Percentiles rank a stretch among this genome's conserved stretches.
Evolutionary conservation across 2,888 invertebrate species (phyloP).

Genomic region (Proisotoma minuta): DNA sequence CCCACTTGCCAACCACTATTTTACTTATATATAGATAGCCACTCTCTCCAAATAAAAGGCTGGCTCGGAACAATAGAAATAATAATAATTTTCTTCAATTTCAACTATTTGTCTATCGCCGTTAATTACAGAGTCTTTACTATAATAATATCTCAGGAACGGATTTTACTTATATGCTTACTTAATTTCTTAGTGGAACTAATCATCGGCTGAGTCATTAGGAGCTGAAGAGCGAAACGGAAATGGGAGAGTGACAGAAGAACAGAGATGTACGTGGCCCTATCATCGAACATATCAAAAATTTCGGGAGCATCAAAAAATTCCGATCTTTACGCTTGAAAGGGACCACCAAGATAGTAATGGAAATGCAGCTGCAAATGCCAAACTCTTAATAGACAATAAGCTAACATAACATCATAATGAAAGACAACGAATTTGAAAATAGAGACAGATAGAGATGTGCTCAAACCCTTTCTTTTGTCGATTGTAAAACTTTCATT

Average conservation of each 20-base stretch:
- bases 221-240: not conserved
- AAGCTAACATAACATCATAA: conserved; percentile 1
- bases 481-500: not conserved
- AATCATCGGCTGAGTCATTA: not conserved
- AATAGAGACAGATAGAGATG: not conserved
- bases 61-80: too few species aligned
- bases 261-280: conserved; percentile 33
- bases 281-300: conserved; percentile 46
- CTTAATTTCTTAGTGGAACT: too few species aligned
- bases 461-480: not conserved
- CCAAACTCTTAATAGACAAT: conserved; percentile 16
- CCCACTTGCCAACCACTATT: conserved; percentile 27
- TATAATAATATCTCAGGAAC: too few species aligned
- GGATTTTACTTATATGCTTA: too few species aligned
- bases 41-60: too few species aligned
- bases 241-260: conserved; percentile 5
- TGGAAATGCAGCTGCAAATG: conserved; percentile 30
- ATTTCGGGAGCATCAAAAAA: conserved; percentile 29
- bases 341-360: conserved; percentile 39
- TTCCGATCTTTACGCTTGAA: conserved; percentile 20
- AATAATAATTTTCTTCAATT: too few species aligned
- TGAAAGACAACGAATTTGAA: not conserved
- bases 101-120: too few species aligned
- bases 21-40: too few species aligned
- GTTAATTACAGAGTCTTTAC: too few species aligned